Conservation (phyloP, 2,113 vertebrate genomes). For the Elephas maximus region DNA sequence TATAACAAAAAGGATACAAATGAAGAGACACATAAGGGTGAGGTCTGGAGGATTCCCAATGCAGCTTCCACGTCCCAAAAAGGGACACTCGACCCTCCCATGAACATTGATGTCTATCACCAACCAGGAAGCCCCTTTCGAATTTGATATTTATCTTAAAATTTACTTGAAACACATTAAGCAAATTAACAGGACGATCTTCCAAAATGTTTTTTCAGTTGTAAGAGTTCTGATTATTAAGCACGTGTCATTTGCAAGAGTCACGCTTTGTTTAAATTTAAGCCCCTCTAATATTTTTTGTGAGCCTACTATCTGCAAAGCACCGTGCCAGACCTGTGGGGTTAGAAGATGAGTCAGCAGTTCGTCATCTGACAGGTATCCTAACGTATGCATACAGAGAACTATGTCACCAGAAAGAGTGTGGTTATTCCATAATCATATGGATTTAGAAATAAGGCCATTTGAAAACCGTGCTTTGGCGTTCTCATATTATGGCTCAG, state of each 20-base stretch:
- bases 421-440: not conserved
- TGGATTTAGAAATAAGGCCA: slow-evolving; percentile 1
- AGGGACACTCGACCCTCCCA: not conserved
- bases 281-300: not conserved
- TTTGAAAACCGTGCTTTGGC: not conserved
- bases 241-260: not conserved
- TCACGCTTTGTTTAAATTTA: slow-evolving; percentile 36
- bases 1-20: not conserved
- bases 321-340: not conserved
- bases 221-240: not conserved
- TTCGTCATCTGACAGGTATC: not conserved
- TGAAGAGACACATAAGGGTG: not conserved
- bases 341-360: not conserved
- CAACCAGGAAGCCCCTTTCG: not conserved
- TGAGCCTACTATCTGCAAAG: not conserved
- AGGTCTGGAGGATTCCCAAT: not conserved
- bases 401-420: not conserved
- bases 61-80: not conserved
- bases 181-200: not conserved
- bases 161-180: not conserved
- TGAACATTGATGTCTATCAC: not conserved
- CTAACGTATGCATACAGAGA: too few species aligned
- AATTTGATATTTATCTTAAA: slow-evolving; percentile 1
- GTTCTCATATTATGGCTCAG: not conserved
- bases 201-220: not conserved